Evolutionary conservation across 1,140 invertebrate genomes (phyloP).

Genomic region (Steinernema feltiae): DNA sequence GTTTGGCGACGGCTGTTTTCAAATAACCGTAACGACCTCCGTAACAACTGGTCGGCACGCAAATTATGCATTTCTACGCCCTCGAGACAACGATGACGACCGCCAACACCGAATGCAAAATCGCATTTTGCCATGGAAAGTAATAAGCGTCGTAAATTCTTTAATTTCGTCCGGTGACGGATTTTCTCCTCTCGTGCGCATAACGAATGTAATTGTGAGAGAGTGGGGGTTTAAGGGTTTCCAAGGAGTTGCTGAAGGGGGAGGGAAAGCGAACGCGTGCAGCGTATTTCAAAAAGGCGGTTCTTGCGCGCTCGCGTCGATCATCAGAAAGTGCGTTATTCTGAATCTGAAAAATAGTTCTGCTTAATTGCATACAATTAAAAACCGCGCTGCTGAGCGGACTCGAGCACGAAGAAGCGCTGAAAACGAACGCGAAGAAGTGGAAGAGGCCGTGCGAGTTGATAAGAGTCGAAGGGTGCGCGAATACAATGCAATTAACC

Average conservation of each 20-base stretch:
- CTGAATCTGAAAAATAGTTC: not conserved
- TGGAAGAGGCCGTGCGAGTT: not conserved
- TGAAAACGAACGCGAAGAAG: not conserved
- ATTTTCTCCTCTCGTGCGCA: not conserved
- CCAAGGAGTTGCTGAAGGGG: too few relatives aligned
- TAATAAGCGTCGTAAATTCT: not conserved
- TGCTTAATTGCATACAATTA: not conserved
- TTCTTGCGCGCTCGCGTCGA: too few relatives aligned
- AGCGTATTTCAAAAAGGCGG: too few relatives aligned
- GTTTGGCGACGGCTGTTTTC: not conserved
- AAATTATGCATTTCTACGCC: not conserved
- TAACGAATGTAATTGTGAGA: not conserved
- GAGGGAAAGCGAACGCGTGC: too few relatives aligned
- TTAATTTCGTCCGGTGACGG: not conserved
- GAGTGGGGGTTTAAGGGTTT: too few relatives aligned
- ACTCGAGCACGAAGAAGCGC: not conserved
- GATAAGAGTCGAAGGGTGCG: conserved; percentile 10
- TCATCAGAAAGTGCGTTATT: too few relatives aligned
- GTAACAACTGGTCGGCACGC: not conserved
- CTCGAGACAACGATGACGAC: not conserved
- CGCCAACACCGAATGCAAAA: not conserved
- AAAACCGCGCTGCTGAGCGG: not conserved
- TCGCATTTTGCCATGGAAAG: not conserved
- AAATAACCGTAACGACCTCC: not conserved
- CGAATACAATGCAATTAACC: conserved; percentile 15